Evolutionary conservation across 2,797 vertebrate genomes (phyloP), one percentile per base, ranked within the genome.

Genomic region (Centropyge bicolor): DNA sequence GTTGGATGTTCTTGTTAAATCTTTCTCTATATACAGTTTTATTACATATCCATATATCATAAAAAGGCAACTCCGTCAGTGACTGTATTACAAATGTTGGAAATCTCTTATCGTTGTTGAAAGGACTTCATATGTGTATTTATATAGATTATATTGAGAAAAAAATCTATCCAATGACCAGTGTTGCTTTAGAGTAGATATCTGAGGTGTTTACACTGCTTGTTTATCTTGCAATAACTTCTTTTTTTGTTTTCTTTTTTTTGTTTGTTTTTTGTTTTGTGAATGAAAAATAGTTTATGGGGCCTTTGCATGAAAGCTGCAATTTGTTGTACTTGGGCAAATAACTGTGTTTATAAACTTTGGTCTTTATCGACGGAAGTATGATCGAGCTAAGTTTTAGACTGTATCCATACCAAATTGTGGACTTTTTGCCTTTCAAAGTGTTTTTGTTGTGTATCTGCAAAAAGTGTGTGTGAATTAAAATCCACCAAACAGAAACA

Each of bases 171-270:
- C 92, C 93, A 94, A 95, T 94, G 95, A 95, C 94, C 94, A 93
- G 94, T 95, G 95, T 95, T 94, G 94, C 94, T 95, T 95, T 95
- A 96, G 94, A 95, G 92, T 95, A 96, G 95, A 94, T 95, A 95
- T 96, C 94, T 94, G 94, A 95, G 92, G 94, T 95, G 94, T 96
- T 95, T 93, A 95, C 94, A 95, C 94, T 93, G 94, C 94, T 96
- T 96, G 95, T 96, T 96, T 95, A 95, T 96, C 95, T 94, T 94
- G 95, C 95, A 96, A 96, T 96, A 96, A 96, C 94, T 94, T 95
- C 86, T 93, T 86, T 87, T 91, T 80, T n/a, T 80, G 83, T 77
- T 62, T 0, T 27, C 74, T 85, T 35, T 86, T 90, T 82, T 45
- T 76, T 91, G 49, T 84, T 86, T 89, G n/a, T 22, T 86, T 91